Evolutionary conservation across 2,113 vertebrate species (phyloP), one percentile per base, ranked within the genome.

Genomic region (Excalfactoria chinensis): DNA sequence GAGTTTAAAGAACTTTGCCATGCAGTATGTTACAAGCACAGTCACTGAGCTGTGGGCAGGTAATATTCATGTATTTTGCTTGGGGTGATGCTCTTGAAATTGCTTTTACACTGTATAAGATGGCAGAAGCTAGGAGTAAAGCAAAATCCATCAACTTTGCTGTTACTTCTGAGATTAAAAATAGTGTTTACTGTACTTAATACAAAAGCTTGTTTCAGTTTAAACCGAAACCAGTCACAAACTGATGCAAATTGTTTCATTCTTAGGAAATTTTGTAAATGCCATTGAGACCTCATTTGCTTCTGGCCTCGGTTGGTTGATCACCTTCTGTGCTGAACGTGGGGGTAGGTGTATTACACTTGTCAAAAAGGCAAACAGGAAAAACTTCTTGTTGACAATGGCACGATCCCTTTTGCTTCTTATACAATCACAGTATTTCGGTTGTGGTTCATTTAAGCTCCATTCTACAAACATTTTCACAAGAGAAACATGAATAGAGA

Each of bases 1-100:
- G 30, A 97, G 97, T 83, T 97, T 99, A 56, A 97, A 98, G 74
- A 97, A 73, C 84, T 99, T 99, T 89, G 98, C 98, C 86, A 99
- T 99, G 99, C 98, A 98, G 26, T 99, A 98, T 93, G 98, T 99
- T 93, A 98, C 97, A 51, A 99, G 98, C 51, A 97, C 97, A 32
- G 97, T 99, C 88, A 98, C 98, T 13, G 98, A 99, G 93, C 96
- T 99, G 34, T 98, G 98, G 98, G 98, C 99, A 98, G 99, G 99
- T 99, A 98, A 95, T 66, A 17, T 80, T 99, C 97, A 79, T 28
- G 0, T 78, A 35, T 63, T 81, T 94, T 84, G 23, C 43, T 72
- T 62, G 53, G 4, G 12, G 7, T 13, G 3, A 4, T 90, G 15
- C 77, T 81, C 48, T 63, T 72, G 30, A 88, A 71, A 44, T 69